Base-by-base conservation (phyloP, 2,113 vertebrate genomes). In the Serinus canaria region DNA sequence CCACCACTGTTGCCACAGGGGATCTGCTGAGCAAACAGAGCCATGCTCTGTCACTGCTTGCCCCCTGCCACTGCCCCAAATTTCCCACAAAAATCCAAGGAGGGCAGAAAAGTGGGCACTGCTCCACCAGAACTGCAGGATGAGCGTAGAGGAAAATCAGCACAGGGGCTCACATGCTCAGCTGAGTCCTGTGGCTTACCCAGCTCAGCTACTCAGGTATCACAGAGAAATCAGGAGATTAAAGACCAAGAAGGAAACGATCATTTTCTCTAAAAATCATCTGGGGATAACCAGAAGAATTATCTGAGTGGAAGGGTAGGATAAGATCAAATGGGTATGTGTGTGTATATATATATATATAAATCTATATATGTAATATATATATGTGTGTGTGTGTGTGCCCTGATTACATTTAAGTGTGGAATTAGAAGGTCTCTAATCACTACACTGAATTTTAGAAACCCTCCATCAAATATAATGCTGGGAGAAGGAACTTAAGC, bases 371-470 rank as follows among this genome's bases (percentile, higher is more conserved):
- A 20, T 55, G 12, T 50, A 22, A 55, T 5, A 39, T 31, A 37
- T 52, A 39, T 39, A 18, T 15, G 12, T 5, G 9, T 6, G 18
- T 6, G 15, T 31, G 28, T 6, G 18, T 6, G 15, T 31, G 28
- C 8, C 70, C 46, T 52, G 17, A 90, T 85, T 50, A 30, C 1
- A 39, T 88, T 79, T 23, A 41, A 41, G 46, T 35, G n/a, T 50
- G 31, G 43, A 76, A 88, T 90, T 85, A 41, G 44, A 68, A 91
- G 35, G 75, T 88, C 89, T 95, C 23, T 94, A 92, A 92, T 86
- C 63, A 83, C 59, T 0, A 2, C 3, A 0, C 20, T 55, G 53
- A 50, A 62, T 73, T 96, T 92, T 68, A 93, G 85, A 91, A 96
- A 93, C 83, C 70, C 59, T 93, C 37, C 75, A 88, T 88, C 85